phyloP scores from a whole-genome alignment of 1,140 invertebrate genomes.

The Tachypleus tridentatus region DNA sequence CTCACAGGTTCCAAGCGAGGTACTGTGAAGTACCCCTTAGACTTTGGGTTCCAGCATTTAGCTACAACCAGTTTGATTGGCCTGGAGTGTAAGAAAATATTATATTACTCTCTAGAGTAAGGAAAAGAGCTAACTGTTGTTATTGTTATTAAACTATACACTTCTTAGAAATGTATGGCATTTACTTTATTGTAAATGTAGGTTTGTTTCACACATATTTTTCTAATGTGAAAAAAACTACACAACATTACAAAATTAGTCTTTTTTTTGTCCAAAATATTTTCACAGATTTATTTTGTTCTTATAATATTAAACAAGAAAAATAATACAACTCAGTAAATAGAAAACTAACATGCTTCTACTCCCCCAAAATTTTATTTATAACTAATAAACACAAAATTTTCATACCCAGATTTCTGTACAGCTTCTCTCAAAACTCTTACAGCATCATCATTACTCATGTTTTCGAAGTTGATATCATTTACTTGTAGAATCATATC shows the following conservation, averaged over 20 bases:
- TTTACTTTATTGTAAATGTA: no score
- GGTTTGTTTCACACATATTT: no score
- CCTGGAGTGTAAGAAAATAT: not conserved
- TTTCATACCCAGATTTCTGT: conserved; percentile 67
- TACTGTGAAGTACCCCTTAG: conserved; percentile 88
- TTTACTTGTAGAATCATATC: conserved; percentile 94
- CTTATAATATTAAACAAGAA: no score
- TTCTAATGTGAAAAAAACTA: no score
- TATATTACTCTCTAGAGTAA: no score
- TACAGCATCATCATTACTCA: conserved; percentile 96
- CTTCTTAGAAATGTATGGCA: no score
- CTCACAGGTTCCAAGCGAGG: conserved; percentile 88
- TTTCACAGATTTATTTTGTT: no score
- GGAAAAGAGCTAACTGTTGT: no score
- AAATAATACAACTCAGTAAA: not conserved
- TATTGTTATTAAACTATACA: no score
- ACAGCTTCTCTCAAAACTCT: conserved; percentile 87
- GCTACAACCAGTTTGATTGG: conserved; percentile 87
- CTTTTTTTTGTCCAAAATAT: no score
- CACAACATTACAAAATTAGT: no score
- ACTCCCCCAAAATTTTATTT: no score
- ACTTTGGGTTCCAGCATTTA: conserved; percentile 95
- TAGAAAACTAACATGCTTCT: not conserved
- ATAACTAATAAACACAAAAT: not conserved
- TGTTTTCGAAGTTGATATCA: conserved; percentile 94